These are phyloP conservation scores for Uloborus plumipes DNA, from an alignment of 2,888 invertebrate species.

Conservation along the genomic window DNA sequence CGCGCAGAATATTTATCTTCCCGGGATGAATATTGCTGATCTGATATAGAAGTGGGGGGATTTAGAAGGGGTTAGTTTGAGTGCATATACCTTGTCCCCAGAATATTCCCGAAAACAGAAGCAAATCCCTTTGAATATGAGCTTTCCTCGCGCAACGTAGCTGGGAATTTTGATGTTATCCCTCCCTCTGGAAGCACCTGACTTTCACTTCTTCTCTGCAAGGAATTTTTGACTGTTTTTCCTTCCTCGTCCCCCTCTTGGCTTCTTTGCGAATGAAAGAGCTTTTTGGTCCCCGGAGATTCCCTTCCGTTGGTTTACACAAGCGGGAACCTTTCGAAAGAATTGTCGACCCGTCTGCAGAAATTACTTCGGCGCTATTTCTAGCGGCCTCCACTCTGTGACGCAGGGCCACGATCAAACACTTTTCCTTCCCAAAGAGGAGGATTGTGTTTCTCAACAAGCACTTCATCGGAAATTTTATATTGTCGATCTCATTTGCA, in stretches of 20 bases:
- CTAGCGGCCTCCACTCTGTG: constrained; percentile 6
- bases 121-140: constrained; percentile 41
- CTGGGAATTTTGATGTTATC: constrained; percentile 41
- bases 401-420: constrained; percentile 5
- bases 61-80: background rate
- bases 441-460: constrained; percentile 48
- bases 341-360: constrained; percentile 12
- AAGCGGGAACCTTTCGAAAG: constrained; percentile 27
- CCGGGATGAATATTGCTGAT: constrained; percentile 12
- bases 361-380: constrained; percentile 58
- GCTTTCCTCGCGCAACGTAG: constrained; percentile 14
- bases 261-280: constrained; percentile 40
- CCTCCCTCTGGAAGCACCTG: constrained; percentile 1
- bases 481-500: constrained; percentile 54
- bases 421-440: constrained; percentile 12
- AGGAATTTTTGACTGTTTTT: constrained; percentile 28
- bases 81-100: background rate
- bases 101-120: constrained; percentile 22
- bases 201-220: constrained; percentile 18
- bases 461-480: constrained; percentile 42
- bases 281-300: constrained; percentile 41
- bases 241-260: background rate
- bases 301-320: constrained; percentile 44
- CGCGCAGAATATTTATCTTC: background rate
- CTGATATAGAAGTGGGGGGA: background rate